Evolutionary conservation across 2,113 vertebrate species (phyloP), one percentile per base, ranked within the genome.

Genomic region (Etia nguti): DNA sequence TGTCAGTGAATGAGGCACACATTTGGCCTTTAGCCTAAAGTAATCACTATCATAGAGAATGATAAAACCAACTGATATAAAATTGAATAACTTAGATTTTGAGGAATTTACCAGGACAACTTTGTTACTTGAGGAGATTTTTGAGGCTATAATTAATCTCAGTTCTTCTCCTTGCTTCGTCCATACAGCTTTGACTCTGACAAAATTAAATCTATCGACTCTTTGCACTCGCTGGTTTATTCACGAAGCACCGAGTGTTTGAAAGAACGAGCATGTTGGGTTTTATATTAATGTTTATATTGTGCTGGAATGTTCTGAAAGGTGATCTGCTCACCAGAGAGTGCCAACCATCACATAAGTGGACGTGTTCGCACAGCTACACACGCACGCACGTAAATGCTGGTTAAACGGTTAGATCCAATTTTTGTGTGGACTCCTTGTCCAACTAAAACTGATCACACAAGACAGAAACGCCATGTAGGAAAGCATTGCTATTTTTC

Each of bases 201-300:
- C 16, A 11, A 75, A 75, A 75, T 50, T 20, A 50, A 75, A 50
- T 50, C 16, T 50, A 12, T 75, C 6, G 6, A 52, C 68, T 86
- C 50, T 86, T 54, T 83, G 68, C 86, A 11, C 54, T 36, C 68
- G 46, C 70, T 75, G 86, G n/a, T 94, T 92, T 90, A 91, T 31
- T 77, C 84, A n/a, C 83, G 89, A 83, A 82, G 86, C 81, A 90
- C 82, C 15, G 24, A 81, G 75, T 81, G 81, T 84, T 46, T 36
- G 54, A 50, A 82, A 81, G 55, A 82, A 81, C 83, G 85, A 88
- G 59, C 57, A 56, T 86, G 89, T 91, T 87, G 92, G 80, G 89
- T 89, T 89, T 88, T 86, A 88, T 54, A 88, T 92, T 94, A 95
- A 94, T 94, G 93, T 96, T 95, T 95, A 94, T 93, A 94, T 90